A percentile compares a stretch with the other conserved stretches of the same genome.
Evolutionary conservation across 2,888 invertebrate genomes (phyloP).

Genomic region (Brenthis daphne): DNA sequence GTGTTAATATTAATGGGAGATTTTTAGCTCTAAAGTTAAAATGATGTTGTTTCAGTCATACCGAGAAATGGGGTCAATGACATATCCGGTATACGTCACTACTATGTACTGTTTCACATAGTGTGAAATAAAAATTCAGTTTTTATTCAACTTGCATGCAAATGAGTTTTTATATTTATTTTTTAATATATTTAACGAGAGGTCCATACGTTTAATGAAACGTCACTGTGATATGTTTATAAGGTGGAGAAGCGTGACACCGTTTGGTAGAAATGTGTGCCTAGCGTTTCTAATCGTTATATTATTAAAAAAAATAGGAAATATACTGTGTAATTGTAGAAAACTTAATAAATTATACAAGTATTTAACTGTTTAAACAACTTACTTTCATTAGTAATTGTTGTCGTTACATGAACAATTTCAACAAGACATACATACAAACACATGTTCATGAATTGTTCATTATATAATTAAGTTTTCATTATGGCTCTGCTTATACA

Average conservation of each 20-base stretch:
- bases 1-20: constrained; percentile 32
- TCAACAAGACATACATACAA: no score
- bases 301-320: no score
- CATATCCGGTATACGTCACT: constrained; percentile 30
- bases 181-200: background rate
- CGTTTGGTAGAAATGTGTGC: background rate
- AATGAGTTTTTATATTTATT: constrained; percentile 1
- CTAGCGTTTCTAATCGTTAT: background rate
- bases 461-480: no score
- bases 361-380: no score
- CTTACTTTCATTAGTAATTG: no score
- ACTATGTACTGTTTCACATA: constrained; percentile 20
- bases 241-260: background rate
- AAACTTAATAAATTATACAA: no score
- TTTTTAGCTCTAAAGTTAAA: constrained; percentile 28
- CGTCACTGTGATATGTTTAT: constrained; percentile 8
- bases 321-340: no score
- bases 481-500: no score
- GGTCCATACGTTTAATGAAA: background rate
- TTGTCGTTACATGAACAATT: no score
- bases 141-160: constrained; percentile 14
- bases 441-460: no score
- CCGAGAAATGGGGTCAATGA: constrained; percentile 38
- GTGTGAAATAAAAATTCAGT: constrained; percentile 20
- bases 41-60: constrained; percentile 34